Percentiles rank a stretch among this genome's conserved stretches.
Evolutionary conservation across 2,113 vertebrate genomes (phyloP).

Genomic region (Cottus gobio): DNA sequence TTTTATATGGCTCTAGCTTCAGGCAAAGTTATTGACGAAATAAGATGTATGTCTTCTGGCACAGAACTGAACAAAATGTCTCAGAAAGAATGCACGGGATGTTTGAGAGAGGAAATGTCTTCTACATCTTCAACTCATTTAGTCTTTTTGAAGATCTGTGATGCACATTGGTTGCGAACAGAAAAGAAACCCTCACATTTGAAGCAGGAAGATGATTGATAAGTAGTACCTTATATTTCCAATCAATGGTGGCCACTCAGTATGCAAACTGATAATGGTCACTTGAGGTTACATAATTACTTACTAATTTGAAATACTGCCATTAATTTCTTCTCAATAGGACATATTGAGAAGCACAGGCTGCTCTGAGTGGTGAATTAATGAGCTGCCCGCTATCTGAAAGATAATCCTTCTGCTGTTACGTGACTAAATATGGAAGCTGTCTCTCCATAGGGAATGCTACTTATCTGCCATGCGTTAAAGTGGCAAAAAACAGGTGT

Average conservation of each 20-base stretch:
- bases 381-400: constrained; percentile 26
- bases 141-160: neutral
- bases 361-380: neutral
- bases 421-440: neutral
- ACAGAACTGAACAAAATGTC: neutral
- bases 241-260: neutral
- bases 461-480: neutral
- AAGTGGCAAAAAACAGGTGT: neutral
- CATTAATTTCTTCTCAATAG: neutral
- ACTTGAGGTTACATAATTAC: neutral
- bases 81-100: neutral
- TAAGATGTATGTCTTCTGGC: neutral
- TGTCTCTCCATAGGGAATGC: neutral
- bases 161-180: neutral
- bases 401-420: constrained; percentile 3
- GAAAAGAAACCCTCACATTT: neutral
- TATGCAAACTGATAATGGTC: constrained; percentile 10
- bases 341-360: neutral
- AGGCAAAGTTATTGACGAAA: neutral
- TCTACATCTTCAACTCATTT: neutral
- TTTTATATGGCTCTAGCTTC: neutral
- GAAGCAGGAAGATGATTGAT: constrained; percentile 1
- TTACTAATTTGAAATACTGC: neutral
- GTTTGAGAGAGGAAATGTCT: neutral
- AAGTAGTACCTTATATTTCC: neutral